Base-by-base conservation (phyloP, 1,140 invertebrate species). In the Helicoverpa armigera region DNA sequence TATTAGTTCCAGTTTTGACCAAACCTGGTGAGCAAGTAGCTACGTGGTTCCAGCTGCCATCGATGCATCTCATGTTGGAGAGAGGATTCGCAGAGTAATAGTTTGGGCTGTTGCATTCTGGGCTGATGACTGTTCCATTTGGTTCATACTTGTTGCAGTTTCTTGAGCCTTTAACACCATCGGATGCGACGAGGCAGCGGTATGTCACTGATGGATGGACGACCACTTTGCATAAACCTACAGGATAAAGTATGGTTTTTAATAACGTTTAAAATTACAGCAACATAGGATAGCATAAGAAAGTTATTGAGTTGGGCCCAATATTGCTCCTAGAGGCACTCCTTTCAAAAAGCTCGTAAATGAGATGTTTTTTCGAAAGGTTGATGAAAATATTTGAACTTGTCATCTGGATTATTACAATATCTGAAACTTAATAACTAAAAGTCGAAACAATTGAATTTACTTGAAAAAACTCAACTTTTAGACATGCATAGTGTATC, bases 41-140 rank as follows among this genome's bases (percentile, higher is more conserved):
- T 53, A 87, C 83, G 72, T 88, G 85, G 81, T 90, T 88, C 92
- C 92, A 94, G 58, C 82, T 83, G 60, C 90, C 91, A 23, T 90
- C 86, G 9, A 82, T 73, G 82, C 93, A 94, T 16, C 72, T 77
- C 90, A 91, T 91, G 23, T 83, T 80, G 1, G 79, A 65, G 0
- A 89, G 79, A 0, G 80, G 70, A 0, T 35, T 73, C 3, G 81
- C 50, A 4, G 84, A 82, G 80, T 88, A 88, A 61, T 91, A 90
- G 56, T 88, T 83, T n/a, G 84, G 83, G 18, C 35, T 72, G 67
- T 80, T 82, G 60, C 84, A 89, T 14, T 73, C 70, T 0, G 86
- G 84, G n/a, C 53, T 77, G 0, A 89, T 86, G 0, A 81, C 23
- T 3, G 89, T 86, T 11, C 86, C 87, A 1, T 79, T 69, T 1